Evolutionary conservation across 2,797 vertebrate genomes (phyloP), one percentile per base, ranked within the genome.

Genomic region (Acrossocheilus wenchowensis): DNA sequence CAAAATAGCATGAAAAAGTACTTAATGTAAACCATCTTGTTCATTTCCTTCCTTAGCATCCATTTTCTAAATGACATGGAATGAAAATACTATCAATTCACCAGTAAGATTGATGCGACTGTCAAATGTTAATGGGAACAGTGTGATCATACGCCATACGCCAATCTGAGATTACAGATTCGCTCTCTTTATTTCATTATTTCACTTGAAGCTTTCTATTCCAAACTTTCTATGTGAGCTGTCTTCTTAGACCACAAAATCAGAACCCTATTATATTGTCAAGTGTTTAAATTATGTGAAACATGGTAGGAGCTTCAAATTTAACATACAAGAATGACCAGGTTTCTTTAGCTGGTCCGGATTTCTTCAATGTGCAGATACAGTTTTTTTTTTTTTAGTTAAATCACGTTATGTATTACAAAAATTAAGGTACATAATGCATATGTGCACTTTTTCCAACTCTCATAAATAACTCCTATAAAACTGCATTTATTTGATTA

Each of bases 101-200:
- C 66, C 12, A 12, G 34, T 79, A n/a, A 48, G 75, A 85, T 43
- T 57, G 50, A 85, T 72, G 36, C 10, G 19, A 78, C 83, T 85
- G 83, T 5, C 64, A 34, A 57, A 85, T 71, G 36, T 36, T 79
- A 85, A 85, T 79, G 83, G 52, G 83, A 60, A 79, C 66, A 85
- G 5, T 71, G 50, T 69, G 66, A 72, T 72, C 83, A 34, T 79
- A 45, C 4, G 1, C 34, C 62, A 68, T 36, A 26, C 23, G 17
- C 15, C 69, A 83, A 34, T 81, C 64, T 81, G 26, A 36, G 30
- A 52, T 84, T 77, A 52, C 43, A 84, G 60, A 84, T 75, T 62
- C 14, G 5, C 26, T 83, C 17, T 82, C 43, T 74, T 34, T 66
- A 84, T 84, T 75, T 66, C 3, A 75, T 64, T 66, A n/a, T 57